phyloP scores from a whole-genome alignment of 2,113 vertebrate species.

The Passer domesticus region DNA sequence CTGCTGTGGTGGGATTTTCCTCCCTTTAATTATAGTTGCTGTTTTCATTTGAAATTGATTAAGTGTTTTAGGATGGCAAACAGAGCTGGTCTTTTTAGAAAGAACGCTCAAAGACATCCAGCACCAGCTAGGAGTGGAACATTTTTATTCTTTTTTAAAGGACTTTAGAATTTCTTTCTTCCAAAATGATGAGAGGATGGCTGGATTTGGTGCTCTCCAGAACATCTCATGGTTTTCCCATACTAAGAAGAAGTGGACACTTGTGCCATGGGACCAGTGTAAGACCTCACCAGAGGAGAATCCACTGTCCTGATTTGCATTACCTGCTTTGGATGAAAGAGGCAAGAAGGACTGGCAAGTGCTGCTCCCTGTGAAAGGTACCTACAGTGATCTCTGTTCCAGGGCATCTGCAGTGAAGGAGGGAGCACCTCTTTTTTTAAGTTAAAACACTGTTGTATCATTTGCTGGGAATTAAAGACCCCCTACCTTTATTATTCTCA shows the following conservation, averaged over 20 bases:
- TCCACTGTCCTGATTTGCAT: background rate
- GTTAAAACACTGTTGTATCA: background rate
- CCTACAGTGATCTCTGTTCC: background rate
- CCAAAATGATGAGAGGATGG: background rate
- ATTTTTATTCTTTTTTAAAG: background rate
- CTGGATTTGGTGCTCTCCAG: background rate
- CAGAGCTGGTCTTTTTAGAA: background rate
- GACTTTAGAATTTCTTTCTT: background rate
- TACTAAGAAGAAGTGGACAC: background rate
- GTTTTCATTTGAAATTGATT: conserved; percentile 64
- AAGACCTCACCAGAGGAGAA: background rate
- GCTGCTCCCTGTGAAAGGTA: background rate
- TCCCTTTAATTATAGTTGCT: conserved; percentile 58
- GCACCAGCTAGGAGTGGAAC: background rate
- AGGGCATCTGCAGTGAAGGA: background rate
- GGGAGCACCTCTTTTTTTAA: background rate
- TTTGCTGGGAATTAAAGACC: background rate
- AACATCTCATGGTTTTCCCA: background rate
- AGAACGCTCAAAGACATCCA: background rate
- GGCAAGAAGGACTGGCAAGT: background rate
- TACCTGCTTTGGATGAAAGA: background rate
- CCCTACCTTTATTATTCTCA: background rate
- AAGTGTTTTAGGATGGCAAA: conserved; percentile 49
- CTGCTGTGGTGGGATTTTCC: conserved; percentile 53
- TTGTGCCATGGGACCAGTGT: background rate